Base-by-base conservation (phyloP, 2,888 invertebrate genomes). In the Gortyna flavago region DNA sequence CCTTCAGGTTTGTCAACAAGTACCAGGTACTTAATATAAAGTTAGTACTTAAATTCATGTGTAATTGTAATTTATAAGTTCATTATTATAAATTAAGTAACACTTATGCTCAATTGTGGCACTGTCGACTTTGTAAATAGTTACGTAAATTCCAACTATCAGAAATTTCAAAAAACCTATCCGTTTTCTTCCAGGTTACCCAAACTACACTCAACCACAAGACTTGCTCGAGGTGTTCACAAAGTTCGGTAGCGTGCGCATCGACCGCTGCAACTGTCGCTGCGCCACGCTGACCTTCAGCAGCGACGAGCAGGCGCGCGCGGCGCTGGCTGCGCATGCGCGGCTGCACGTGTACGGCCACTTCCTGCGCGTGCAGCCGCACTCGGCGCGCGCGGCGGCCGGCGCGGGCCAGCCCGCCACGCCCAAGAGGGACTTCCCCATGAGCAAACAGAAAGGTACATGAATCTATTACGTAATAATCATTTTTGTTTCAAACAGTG, bases 311-410 rank as follows among this genome's bases (percentile, higher is more conserved):
- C 90, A 91, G 0, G 94, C 93, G 0, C 35, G 25, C 0, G 87
- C 85, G 0, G 95, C 94, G 0, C 4, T 92, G 0, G 41, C 75
- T 3, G 88, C 89, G 1, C n/a, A n/a, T n/a, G 85, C 88, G 2
- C 79, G 80, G 0, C 80, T 95, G 61, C 89, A 89, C 74, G 81
- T 96, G 1, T 95, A 95, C 80, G 95, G 95, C 0, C 91, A 93
- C 71, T 92, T 92, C 72, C 88, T 96, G 0, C 71, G 77, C 0
- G 91, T 95, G 4, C 79, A 72, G 21, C 89, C 89, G 0, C 93
- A 88, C 83, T 85, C 79, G 18, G 83, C 79, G 4, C 75, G 69
- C 9, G 13, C 16, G 2, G 85, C 81, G 13, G 67, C 81, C 1
- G 79, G 85, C 0, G 25, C 57, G 21, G 44, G 38, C 29, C 74